phyloP scores from a whole-genome alignment of 2,797 vertebrate species.

The Distichodus sexfasciatus region DNA sequence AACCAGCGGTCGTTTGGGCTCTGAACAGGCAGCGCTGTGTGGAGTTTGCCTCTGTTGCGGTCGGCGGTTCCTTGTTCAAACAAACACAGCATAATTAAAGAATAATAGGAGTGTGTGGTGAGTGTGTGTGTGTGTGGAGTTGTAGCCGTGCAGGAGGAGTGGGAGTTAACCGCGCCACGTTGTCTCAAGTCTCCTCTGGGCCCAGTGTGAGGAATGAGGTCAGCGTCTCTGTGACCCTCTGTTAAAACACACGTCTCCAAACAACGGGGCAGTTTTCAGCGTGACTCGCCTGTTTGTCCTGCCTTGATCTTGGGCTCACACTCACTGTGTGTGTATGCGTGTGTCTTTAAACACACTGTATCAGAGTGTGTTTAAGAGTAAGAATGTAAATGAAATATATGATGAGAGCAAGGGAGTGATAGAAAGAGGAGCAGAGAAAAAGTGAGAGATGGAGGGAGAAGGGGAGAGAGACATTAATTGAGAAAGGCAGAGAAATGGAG shows the following conservation, averaged over 20 bases:
- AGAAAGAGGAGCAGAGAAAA: too few relatives aligned
- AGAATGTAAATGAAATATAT: neutral
- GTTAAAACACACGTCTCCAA: conserved; percentile 62
- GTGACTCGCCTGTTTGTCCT: neutral
- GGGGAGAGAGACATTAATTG: too few relatives aligned
- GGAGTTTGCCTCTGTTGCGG: conserved; percentile 24
- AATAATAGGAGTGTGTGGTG: conserved; percentile 43
- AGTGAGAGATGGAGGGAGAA: too few relatives aligned
- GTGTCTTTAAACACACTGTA: too few relatives aligned
- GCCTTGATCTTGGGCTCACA: neutral
- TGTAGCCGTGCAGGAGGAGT: neutral
- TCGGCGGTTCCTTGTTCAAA: conserved; percentile 38
- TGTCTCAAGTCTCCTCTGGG: conserved; percentile 44
- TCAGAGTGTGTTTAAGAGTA: neutral
- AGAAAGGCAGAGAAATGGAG: too few relatives aligned
- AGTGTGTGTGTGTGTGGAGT: conserved; percentile 9
- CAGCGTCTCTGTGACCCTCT: conserved; percentile 54
- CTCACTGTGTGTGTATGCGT: neutral
- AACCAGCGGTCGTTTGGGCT: conserved; percentile 15
- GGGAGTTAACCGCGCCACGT: conserved; percentile 19
- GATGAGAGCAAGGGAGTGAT: too few relatives aligned
- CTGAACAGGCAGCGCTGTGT: neutral
- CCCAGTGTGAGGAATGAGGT: conserved; percentile 61
- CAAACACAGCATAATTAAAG: conserved; percentile 52
- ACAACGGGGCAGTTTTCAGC: conserved; percentile 56